A percentile compares a stretch with the other conserved stretches of the same genome.
phyloP scores from a whole-genome alignment of 2,797 vertebrate species.

The Scolopax rusticola region DNA sequence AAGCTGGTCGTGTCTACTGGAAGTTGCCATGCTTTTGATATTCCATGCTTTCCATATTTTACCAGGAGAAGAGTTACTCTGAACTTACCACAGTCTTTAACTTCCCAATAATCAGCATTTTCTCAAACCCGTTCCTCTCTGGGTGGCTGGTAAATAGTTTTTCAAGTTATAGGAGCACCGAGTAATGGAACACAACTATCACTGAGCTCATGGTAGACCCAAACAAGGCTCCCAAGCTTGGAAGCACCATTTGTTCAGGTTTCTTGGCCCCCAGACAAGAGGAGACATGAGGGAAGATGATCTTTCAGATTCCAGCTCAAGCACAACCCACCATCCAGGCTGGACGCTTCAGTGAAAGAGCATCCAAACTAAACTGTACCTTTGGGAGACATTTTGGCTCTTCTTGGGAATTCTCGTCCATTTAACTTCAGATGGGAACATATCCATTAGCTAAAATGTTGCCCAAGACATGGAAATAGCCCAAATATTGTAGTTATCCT shows the following conservation, averaged over 20 bases:
- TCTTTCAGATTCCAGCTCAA: slow-evolving; percentile 39
- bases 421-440: slow-evolving; percentile 61
- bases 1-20: not conserved
- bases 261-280: slow-evolving; percentile 40
- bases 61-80: not conserved
- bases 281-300: slow-evolving; percentile 36
- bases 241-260: slow-evolving; percentile 38
- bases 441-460: slow-evolving; percentile 49
- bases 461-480: slow-evolving; percentile 58
- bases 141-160: not conserved
- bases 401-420: slow-evolving; percentile 38
- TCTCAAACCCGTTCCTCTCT: not conserved
- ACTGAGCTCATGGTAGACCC: not conserved
- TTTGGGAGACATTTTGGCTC: slow-evolving; percentile 54
- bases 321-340: not conserved
- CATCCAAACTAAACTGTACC: slow-evolving; percentile 32
- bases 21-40: not conserved
- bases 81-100: not conserved
- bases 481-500: slow-evolving; percentile 31
- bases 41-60: not conserved
- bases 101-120: not conserved
- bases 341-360: not conserved
- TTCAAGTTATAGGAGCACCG: not conserved
- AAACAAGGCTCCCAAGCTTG: not conserved
- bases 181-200: not conserved